phyloP scores from a whole-genome alignment of 2,113 vertebrate genomes.

The Proteles cristata region DNA sequence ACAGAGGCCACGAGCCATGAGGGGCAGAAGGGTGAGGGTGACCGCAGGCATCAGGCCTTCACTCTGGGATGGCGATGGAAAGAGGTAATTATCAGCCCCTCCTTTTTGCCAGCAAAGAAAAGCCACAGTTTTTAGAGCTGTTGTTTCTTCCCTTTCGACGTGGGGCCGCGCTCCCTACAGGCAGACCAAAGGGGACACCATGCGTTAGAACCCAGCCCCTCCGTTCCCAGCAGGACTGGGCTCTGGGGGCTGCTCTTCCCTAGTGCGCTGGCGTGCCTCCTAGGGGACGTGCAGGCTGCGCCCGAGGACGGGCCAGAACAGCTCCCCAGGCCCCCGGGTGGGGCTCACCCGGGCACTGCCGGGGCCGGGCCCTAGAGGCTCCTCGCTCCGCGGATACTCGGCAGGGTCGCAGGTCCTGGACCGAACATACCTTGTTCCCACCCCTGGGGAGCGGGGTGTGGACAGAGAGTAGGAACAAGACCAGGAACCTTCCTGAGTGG shows the following conservation, averaged over 20 bases:
- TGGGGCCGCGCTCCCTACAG: background rate
- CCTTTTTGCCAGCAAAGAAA: background rate
- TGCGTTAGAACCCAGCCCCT: background rate
- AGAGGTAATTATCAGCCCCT: background rate
- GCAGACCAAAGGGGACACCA: background rate
- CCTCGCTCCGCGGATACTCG: too few relatives aligned
- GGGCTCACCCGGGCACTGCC: background rate
- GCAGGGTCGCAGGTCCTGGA: too few relatives aligned
- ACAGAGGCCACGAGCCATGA: rapidly evolving
- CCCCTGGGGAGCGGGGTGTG: rapidly evolving
- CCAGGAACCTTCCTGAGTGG: background rate
- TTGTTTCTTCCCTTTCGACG: background rate
- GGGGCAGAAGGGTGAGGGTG: background rate
- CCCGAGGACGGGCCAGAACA: background rate
- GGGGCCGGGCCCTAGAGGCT: too few relatives aligned
- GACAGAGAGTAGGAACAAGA: background rate
- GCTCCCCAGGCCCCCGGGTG: background rate
- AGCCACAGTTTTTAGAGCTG: background rate
- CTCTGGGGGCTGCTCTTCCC: background rate
- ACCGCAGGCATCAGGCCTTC: background rate
- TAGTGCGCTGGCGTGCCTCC: background rate
- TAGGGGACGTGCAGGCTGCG: rapidly evolving
- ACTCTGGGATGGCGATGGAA: background rate
- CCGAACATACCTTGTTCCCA: background rate
- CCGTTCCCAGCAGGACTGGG: background rate